phyloP scores from a whole-genome alignment of 2,113 vertebrate species.

The Macroglossus sobrinus region DNA sequence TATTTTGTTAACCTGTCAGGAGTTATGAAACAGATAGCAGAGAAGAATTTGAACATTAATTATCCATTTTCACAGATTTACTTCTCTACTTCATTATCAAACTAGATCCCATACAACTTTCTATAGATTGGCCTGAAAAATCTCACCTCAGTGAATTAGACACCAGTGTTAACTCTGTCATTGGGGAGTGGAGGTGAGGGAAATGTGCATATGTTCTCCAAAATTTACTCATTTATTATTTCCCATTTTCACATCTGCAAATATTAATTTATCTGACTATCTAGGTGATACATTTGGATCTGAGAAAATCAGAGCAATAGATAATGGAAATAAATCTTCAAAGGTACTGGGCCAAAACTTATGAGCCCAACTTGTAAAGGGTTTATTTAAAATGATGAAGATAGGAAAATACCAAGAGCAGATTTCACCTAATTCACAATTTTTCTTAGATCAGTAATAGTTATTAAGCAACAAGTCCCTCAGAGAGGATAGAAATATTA shows the following conservation, averaged over 20 bases:
- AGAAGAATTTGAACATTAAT: not conserved
- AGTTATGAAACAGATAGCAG: not conserved
- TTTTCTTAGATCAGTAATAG: not conserved
- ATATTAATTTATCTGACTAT: not conserved
- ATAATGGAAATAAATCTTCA: not conserved
- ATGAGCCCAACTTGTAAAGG: not conserved
- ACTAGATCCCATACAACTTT: not conserved
- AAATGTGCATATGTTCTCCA: not conserved
- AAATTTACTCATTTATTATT: not conserved
- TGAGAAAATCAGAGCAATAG: not conserved
- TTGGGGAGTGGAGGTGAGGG: no score
- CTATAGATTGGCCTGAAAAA: not conserved
- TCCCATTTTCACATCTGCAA: not conserved
- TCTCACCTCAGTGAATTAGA: not conserved
- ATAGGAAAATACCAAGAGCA: not conserved
- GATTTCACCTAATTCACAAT: not conserved
- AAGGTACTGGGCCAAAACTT: not conserved
- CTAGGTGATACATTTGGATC: not conserved
- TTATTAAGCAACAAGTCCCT: not conserved
- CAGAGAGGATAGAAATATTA: not conserved
- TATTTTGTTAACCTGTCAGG: constrained; percentile 17
- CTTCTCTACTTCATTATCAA: not conserved
- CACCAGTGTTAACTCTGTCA: not conserved
- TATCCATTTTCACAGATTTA: not conserved
- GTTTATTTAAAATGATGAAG: not conserved